phyloP scores from a whole-genome alignment of 2,888 invertebrate genomes.

The Oxyteleia sp. region DNA sequence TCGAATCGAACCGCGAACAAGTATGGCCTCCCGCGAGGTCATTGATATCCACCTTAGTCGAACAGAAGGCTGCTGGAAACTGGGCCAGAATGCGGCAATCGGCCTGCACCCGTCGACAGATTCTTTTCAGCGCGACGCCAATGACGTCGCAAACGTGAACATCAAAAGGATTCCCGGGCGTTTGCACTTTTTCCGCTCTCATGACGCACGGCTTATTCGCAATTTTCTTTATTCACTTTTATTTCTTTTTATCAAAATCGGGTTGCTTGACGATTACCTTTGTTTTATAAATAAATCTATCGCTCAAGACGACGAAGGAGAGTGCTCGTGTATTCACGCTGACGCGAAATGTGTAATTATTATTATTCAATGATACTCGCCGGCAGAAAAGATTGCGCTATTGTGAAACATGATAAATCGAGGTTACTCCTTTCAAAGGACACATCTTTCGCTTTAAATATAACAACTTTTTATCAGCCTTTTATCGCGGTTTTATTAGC shows the following conservation, averaged over 20 bases:
- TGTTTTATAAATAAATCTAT: conserved; percentile 51
- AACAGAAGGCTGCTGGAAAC: conserved; percentile 67
- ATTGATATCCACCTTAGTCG: conserved; percentile 75
- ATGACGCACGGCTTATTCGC: conserved; percentile 60
- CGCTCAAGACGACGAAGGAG: background rate
- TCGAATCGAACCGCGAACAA: conserved; percentile 28
- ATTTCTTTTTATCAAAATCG: conserved; percentile 47
- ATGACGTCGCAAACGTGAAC: conserved; percentile 62
- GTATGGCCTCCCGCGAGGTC: conserved; percentile 53
- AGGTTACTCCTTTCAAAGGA: conserved; percentile 4
- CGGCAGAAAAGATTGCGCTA: background rate
- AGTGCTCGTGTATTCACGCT: background rate
- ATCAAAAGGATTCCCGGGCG: conserved; percentile 64
- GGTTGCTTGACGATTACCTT: conserved; percentile 36
- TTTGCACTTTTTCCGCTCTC: conserved; percentile 59
- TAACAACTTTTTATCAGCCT: background rate
- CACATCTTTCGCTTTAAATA: background rate
- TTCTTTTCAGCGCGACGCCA: conserved; percentile 68
- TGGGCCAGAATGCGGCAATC: conserved; percentile 71
- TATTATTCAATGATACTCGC: conserved; percentile 6
- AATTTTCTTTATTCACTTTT: conserved; percentile 63
- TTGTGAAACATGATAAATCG: conserved; percentile 3
- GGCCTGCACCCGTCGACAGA: conserved; percentile 57
- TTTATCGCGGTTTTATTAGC: background rate
- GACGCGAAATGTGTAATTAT: conserved; percentile 14